Evolutionary conservation across 2,113 vertebrate genomes (phyloP).

Genomic region (Seriola quinqueradiata): DNA sequence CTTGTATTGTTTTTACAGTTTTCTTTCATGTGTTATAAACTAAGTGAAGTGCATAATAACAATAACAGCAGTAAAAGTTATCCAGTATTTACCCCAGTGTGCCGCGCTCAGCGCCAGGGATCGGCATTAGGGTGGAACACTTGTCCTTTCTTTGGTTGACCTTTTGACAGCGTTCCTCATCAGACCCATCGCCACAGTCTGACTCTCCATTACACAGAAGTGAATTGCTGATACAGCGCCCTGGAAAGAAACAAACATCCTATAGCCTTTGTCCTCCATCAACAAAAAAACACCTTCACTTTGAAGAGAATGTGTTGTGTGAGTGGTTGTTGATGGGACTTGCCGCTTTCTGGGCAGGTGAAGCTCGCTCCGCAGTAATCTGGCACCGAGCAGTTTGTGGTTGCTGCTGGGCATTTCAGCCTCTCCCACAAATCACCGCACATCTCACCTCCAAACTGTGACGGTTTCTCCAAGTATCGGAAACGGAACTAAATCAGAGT

Average conservation of each 20-base stretch:
- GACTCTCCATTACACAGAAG: conserved; percentile 90
- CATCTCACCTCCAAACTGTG: conserved; percentile 81
- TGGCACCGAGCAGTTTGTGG: conserved; percentile 72
- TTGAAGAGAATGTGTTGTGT: not conserved
- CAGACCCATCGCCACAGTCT: conserved; percentile 89
- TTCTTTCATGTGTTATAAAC: not conserved
- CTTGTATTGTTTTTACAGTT: not conserved
- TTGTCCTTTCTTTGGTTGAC: conserved; percentile 67
- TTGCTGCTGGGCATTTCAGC: conserved; percentile 74
- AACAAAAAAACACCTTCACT: not conserved
- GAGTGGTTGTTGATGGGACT: conserved; percentile 48
- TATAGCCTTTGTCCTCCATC: not conserved
- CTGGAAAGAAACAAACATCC: conserved; percentile 67
- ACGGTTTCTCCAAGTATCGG: conserved; percentile 83
- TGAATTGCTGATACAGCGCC: conserved; percentile 89
- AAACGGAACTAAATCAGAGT: conserved; percentile 83
- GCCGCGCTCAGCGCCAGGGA: conserved; percentile 88
- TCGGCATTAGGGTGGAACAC: conserved; percentile 83
- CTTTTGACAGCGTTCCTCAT: conserved; percentile 87
- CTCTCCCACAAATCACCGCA: conserved; percentile 88
- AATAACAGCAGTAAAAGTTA: not conserved
- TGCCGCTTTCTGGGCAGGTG: conserved; percentile 87
- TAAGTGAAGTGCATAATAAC: not conserved
- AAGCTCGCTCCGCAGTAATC: conserved; percentile 88
- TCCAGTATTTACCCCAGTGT: conserved; percentile 85